These are phyloP conservation scores for Craterocephalus amniculus DNA, from an alignment of 2,797 vertebrate species.

Conservation along the genomic window DNA sequence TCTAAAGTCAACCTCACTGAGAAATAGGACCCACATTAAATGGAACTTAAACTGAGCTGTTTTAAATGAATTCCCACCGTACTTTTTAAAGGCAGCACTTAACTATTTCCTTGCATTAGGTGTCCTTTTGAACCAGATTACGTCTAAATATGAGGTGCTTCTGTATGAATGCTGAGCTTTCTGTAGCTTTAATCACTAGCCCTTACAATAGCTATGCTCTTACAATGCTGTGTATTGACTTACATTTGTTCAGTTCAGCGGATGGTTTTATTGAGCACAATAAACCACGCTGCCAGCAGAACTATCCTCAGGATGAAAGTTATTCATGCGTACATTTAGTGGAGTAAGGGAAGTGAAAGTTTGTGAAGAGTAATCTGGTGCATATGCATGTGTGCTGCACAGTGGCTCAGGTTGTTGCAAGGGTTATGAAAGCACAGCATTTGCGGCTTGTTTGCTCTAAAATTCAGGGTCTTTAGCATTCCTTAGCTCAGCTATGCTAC, in stretches of 20 bases:
- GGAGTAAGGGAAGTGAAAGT: constrained; percentile 11
- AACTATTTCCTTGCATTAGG: constrained; percentile 30
- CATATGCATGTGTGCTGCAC: constrained; percentile 9
- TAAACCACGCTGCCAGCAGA: constrained; percentile 14
- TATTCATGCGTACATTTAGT: constrained; percentile 22
- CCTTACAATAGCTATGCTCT: background rate
- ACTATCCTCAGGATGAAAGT: constrained; percentile 7
- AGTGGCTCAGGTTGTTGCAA: constrained; percentile 9
- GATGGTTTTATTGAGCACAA: constrained; percentile 41
- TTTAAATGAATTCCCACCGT: constrained; percentile 41
- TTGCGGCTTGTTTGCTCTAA: constrained; percentile 13
- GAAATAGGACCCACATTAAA: constrained; percentile 51
- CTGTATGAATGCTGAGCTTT: background rate
- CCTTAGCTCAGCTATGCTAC: constrained; percentile 37
- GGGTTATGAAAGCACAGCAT: constrained; percentile 26
- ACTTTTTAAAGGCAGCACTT: constrained; percentile 45
- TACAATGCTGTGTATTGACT: background rate
- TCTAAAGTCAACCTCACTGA: constrained; percentile 54
- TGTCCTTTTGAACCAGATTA: constrained; percentile 20
- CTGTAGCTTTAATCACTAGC: background rate
- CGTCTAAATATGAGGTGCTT: background rate
- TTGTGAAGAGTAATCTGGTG: background rate
- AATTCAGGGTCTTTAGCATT: constrained; percentile 39
- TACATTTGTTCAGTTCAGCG: background rate
- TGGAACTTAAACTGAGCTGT: constrained; percentile 42